Evolutionary conservation across 2,797 vertebrate genomes (phyloP).

Genomic region (Eleutherodactylus coqui): DNA sequence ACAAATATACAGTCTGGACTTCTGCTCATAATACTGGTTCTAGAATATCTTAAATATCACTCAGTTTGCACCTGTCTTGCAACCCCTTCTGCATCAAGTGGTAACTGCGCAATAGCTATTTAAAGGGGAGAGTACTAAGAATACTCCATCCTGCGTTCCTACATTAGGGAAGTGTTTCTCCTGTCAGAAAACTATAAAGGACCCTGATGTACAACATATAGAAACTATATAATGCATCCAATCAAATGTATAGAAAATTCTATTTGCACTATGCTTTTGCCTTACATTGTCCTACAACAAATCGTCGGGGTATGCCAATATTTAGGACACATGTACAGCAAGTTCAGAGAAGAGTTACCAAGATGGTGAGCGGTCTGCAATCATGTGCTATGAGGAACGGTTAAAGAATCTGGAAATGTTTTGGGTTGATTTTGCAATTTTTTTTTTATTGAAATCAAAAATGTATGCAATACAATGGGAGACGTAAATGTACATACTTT

Average conservation of each 20-base stretch:
- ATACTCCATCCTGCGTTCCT: neutral
- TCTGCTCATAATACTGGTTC: neutral
- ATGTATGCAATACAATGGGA: too few species aligned
- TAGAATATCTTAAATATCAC: constrained; percentile 29
- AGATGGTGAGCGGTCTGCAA: too few species aligned
- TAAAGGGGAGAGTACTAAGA: constrained; percentile 16
- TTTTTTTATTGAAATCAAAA: too few species aligned
- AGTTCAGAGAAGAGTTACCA: too few species aligned
- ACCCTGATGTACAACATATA: neutral
- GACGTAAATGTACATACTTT: too few species aligned
- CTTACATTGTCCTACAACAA: neutral
- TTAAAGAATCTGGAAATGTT: too few species aligned
- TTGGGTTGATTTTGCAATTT: too few species aligned
- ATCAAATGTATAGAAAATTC: too few species aligned
- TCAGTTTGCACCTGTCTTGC: constrained; percentile 32
- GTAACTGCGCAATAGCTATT: constrained; percentile 2
- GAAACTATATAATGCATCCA: neutral
- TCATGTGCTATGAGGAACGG: too few species aligned
- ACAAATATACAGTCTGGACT: constrained; percentile 10
- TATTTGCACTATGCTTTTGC: too few species aligned
- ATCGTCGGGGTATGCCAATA: neutral
- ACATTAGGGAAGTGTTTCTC: neutral
- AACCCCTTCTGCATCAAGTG: constrained; percentile 24
- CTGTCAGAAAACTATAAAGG: neutral
- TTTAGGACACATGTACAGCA: too few species aligned